These are phyloP conservation scores for Pseudomyrmex gracilis DNA, from an alignment of 1,140 invertebrate genomes.

Conservation along the genomic window DNA sequence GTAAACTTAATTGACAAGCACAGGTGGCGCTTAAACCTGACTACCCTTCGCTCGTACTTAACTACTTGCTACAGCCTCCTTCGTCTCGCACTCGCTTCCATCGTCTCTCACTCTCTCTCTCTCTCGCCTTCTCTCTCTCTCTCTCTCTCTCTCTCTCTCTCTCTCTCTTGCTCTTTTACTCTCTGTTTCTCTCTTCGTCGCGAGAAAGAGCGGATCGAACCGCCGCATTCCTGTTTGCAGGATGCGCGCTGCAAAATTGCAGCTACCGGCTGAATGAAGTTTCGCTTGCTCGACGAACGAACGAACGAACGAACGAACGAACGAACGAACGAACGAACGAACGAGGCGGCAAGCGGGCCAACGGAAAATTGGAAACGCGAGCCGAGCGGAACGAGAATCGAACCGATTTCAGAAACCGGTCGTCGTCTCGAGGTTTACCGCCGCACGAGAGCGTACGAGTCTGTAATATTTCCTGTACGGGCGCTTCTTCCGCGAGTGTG, in stretches of 20 bases:
- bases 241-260: constrained; percentile 60
- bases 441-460: not conserved
- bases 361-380: constrained; percentile 71
- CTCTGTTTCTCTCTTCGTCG: constrained; percentile 7
- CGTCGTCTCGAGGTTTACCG: constrained; percentile 63
- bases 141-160: not conserved
- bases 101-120: not conserved
- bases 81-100: not conserved
- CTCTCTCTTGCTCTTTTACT: not conserved
- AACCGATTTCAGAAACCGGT: constrained; percentile 44
- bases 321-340: constrained; percentile 44
- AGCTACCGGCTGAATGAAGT: constrained; percentile 58
- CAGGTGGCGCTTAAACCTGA: constrained; percentile 82
- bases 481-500: constrained; percentile 41
- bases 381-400: constrained; percentile 66
- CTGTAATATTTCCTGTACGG: not conserved
- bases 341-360: constrained; percentile 24
- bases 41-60: constrained; percentile 77
- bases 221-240: constrained; percentile 56
- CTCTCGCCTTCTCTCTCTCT: constrained; percentile 7
- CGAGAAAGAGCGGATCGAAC: constrained; percentile 53
- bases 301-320: not conserved
- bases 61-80: constrained; percentile 66
- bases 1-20: constrained; percentile 83
- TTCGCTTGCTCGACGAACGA: constrained; percentile 61